Evolutionary conservation across 1,140 invertebrate species (phyloP).

Genomic region (Stegodyphus dumicola): DNA sequence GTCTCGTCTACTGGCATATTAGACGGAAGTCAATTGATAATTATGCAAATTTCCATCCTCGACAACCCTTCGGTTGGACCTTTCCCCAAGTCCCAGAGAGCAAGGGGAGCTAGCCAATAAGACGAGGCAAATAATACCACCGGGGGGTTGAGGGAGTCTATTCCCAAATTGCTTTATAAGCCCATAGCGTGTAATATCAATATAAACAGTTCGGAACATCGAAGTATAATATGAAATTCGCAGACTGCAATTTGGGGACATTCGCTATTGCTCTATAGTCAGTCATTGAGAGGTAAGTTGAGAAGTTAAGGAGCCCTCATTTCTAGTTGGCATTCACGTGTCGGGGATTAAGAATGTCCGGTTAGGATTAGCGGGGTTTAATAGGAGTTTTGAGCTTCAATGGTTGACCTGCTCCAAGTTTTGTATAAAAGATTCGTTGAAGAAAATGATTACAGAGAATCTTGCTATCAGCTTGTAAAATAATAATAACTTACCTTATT

Average conservation of each 20-base stretch:
- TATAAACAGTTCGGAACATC: constrained; percentile 13
- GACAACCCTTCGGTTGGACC: constrained; percentile 36
- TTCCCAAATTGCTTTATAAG: constrained; percentile 58
- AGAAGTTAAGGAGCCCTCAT: background rate
- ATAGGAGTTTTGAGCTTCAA: background rate
- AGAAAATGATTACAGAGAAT: too few species aligned
- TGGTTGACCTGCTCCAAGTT: too few species aligned
- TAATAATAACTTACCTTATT: too few species aligned
- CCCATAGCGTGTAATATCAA: constrained; percentile 54
- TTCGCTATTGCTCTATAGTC: background rate
- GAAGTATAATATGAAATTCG: background rate
- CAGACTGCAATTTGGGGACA: background rate
- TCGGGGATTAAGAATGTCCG: background rate
- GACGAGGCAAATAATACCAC: constrained; percentile 30
- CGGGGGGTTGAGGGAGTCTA: background rate
- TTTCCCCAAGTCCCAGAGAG: background rate
- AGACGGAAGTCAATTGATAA: constrained; percentile 60
- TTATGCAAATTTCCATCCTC: constrained; percentile 54
- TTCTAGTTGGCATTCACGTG: background rate
- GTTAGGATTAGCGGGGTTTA: background rate
- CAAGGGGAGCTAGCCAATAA: constrained; percentile 28
- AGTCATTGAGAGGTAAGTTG: too few species aligned
- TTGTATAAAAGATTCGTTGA: too few species aligned
- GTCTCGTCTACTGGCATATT: constrained; percentile 28
- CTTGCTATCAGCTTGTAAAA: too few species aligned